Evolutionary conservation across 2,797 vertebrate species (phyloP).

Genomic region (Neomorphus geoffroyi): DNA sequence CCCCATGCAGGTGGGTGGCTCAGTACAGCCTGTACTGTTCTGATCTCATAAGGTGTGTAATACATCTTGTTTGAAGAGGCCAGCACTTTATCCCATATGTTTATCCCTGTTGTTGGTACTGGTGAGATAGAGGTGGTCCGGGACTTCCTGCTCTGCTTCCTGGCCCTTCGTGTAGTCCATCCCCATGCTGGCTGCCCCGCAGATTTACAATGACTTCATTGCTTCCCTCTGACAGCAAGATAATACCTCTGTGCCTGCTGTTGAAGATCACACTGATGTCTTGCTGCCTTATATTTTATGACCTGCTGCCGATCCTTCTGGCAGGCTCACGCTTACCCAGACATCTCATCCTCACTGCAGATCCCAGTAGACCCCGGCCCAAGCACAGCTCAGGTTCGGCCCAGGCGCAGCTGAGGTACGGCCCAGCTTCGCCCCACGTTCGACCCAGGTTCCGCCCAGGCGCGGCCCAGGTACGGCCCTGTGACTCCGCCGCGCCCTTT

Average conservation of each 20-base stretch:
- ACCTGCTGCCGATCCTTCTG: background rate
- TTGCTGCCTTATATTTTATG: background rate
- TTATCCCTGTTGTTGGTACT: background rate
- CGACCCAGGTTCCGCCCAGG: too few species aligned
- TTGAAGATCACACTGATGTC: background rate
- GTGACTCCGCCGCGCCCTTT: background rate
- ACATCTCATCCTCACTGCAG: background rate
- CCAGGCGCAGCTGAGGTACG: too few species aligned
- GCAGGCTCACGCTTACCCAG: background rate
- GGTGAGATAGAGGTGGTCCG: background rate
- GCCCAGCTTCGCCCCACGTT: too few species aligned
- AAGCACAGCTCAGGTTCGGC: too few species aligned
- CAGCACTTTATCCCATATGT: fast-evolving
- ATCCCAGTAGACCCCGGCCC: background rate
- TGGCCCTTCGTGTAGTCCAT: background rate
- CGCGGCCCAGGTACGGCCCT: background rate
- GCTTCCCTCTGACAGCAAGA: background rate
- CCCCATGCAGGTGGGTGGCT: too few species aligned
- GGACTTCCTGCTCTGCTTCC: background rate
- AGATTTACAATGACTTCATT: too few species aligned
- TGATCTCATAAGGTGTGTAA: background rate
- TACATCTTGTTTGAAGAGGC: background rate
- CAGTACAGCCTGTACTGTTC: background rate
- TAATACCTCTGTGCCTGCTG: background rate
- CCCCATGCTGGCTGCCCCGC: too few species aligned